phyloP scores from a whole-genome alignment of 2,113 vertebrate genomes.

The Euleptes europaea region DNA sequence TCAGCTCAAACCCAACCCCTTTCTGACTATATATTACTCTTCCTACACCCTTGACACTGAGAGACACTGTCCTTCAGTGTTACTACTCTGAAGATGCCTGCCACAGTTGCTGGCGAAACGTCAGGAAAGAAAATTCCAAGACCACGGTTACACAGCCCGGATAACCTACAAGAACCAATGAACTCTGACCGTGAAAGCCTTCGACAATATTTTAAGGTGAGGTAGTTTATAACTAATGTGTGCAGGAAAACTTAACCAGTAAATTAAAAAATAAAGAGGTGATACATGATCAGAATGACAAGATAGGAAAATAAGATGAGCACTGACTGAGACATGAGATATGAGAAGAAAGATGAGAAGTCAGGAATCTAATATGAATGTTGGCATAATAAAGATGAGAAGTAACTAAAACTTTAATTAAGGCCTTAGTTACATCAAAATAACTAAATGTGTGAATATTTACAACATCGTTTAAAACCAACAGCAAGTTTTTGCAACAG shows the following conservation, averaged over 20 bases:
- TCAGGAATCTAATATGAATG: background rate
- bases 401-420: background rate
- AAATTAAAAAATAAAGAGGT: background rate
- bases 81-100: too few relatives aligned
- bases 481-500: background rate
- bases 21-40: too few relatives aligned
- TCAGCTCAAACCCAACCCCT: too few relatives aligned
- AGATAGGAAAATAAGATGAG: background rate
- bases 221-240: background rate
- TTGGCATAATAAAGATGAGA: background rate
- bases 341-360: background rate
- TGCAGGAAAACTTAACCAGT: background rate
- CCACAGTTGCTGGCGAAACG: too few relatives aligned
- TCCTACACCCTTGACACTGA: too few relatives aligned
- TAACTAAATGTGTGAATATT: too few relatives aligned
- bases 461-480: background rate
- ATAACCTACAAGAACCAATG: too few relatives aligned
- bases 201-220: background rate
- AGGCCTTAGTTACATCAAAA: background rate
- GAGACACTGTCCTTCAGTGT: too few relatives aligned
- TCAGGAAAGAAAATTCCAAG: too few relatives aligned
- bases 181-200: background rate
- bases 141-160: too few relatives aligned
- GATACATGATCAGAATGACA: background rate
- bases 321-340: background rate